phyloP scores from a whole-genome alignment of 2,888 invertebrate species.

The Yponomeuta evonymella region DNA sequence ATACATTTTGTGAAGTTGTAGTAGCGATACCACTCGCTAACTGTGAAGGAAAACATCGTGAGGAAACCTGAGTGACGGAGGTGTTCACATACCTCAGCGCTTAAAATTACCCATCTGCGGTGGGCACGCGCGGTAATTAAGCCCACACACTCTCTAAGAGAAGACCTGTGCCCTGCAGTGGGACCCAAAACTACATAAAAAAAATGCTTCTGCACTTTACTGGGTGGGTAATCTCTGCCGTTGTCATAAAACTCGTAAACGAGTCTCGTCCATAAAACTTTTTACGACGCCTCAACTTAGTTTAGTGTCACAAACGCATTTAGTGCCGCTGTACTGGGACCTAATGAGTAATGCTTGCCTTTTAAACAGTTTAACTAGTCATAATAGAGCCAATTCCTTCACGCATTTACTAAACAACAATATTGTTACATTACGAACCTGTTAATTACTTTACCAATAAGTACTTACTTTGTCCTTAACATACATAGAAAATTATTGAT shows the following conservation, averaged over 20 bases:
- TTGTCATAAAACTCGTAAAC: constrained; percentile 37
- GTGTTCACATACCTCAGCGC: no score
- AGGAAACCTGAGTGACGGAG: no score
- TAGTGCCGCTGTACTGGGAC: constrained; percentile 12
- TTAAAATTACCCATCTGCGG: no score
- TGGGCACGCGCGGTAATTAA: no score
- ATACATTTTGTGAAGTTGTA: no score
- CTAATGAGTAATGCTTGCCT: not conserved
- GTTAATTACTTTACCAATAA: not conserved
- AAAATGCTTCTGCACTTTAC: constrained; percentile 10
- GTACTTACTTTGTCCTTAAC: not conserved
- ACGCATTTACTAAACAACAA: not conserved
- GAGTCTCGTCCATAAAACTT: constrained; percentile 32
- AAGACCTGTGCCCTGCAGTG: not conserved
- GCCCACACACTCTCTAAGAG: no score
- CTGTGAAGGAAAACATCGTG: no score
- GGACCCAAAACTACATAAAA: no score
- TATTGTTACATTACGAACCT: not conserved
- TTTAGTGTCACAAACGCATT: constrained; percentile 26
- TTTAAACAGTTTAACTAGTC: not conserved
- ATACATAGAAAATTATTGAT: not conserved
- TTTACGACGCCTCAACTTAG: constrained; percentile 28
- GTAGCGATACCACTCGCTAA: no score
- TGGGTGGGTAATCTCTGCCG: constrained; percentile 31
- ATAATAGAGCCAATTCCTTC: not conserved